Percentiles rank a stretch among this genome's conserved stretches.
phyloP scores from a whole-genome alignment of 1,140 invertebrate genomes.

The Aplysia californica region DNA sequence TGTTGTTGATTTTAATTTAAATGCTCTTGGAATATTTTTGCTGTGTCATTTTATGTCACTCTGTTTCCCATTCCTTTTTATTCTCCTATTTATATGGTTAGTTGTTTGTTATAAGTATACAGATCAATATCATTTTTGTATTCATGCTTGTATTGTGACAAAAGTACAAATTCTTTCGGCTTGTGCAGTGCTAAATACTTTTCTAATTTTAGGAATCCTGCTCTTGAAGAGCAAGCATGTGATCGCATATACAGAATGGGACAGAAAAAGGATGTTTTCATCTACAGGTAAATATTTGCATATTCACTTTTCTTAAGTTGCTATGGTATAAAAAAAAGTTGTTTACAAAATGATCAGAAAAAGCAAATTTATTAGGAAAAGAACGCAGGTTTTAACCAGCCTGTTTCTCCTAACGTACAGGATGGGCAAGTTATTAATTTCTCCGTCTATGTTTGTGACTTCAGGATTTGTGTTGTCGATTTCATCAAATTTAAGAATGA shows the following conservation, averaged over 20 bases:
- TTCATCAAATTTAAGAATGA: too few species aligned
- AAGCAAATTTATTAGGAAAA: too few species aligned
- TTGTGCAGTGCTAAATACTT: neutral
- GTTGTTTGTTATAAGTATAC: too few species aligned
- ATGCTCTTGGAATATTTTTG: neutral
- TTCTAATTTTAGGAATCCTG: constrained; percentile 78
- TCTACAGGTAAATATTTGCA: constrained; percentile 93
- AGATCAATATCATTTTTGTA: too few species aligned
- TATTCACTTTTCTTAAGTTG: constrained; percentile 16
- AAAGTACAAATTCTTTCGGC: neutral
- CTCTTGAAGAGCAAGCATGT: constrained; percentile 90
- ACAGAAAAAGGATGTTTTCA: constrained; percentile 81
- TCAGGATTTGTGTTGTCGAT: too few species aligned
- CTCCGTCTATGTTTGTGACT: too few species aligned
- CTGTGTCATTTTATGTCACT: neutral
- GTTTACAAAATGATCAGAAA: neutral
- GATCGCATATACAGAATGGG: constrained; percentile 92
- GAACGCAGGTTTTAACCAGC: too few species aligned
- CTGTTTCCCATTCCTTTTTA: neutral
- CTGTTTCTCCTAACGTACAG: too few species aligned
- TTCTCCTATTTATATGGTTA: too few species aligned
- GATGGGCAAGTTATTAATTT: neutral
- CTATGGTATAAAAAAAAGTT: neutral
- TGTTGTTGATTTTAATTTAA: too few species aligned
- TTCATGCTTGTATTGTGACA: too few species aligned